Evolutionary conservation across 2,888 invertebrate species (phyloP).

Genomic region (Drosophila longiperda): DNA sequence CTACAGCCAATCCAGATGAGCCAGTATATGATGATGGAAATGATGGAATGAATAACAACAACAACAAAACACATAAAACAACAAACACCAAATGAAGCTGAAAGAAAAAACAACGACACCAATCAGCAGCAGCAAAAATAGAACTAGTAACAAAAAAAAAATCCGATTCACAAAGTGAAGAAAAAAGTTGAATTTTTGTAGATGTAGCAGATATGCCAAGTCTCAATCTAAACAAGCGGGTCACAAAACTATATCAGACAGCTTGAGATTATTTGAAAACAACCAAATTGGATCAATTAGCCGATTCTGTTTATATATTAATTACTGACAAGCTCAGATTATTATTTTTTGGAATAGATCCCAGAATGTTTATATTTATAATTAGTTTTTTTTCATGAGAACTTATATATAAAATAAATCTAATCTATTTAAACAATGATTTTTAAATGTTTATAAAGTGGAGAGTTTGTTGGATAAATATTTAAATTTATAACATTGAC

Average conservation of each 20-base stretch:
- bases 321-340: background rate
- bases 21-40: conserved; percentile 21
- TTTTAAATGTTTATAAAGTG: background rate
- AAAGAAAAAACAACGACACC: conserved; percentile 62
- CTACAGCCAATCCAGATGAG: conserved; percentile 29
- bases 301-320: background rate
- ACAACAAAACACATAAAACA: conserved; percentile 30
- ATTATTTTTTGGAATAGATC: background rate
- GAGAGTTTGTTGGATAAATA: background rate
- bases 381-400: no score
- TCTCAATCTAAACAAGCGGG: background rate
- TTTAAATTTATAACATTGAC: background rate
- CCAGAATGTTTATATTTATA: no score
- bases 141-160: conserved; percentile 36
- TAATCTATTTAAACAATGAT: background rate
- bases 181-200: conserved; percentile 52
- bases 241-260: background rate
- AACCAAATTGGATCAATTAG: background rate
- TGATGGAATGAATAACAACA: conserved; percentile 17
- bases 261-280: background rate
- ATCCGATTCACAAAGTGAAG: conserved; percentile 1
- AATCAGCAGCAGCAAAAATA: conserved; percentile 69
- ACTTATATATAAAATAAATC: no score
- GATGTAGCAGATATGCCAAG: conserved; percentile 37
- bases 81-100: conserved; percentile 41